Base-by-base conservation (phyloP, 2,888 invertebrate genomes). In the Chydorus sphaericus region DNA sequence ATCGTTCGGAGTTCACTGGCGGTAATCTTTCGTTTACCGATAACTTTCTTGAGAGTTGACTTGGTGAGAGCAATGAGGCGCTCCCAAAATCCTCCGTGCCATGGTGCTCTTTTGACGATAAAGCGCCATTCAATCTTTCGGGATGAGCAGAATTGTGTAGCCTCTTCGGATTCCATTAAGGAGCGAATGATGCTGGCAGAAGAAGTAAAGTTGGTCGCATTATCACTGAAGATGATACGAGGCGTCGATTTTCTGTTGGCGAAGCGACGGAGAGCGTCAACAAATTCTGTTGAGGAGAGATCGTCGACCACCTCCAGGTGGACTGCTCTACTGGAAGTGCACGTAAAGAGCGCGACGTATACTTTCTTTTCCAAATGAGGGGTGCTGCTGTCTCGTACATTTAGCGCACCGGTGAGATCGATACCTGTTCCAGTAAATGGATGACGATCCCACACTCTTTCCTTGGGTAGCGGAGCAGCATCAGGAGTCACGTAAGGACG, bases 1-100 rank as follows among this genome's bases (percentile, higher is more conserved):
- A 54, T 10, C 18, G 39, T 54, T 18, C 14, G 39, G 26, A 54
- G 54, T 28, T 54, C 37, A 23, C 10, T 26, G 7, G 29, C 11
- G 20, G 3, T 23, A 1, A 53, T 23, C n/a, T 29, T 53, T 23
- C 26, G 20, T 4, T 26, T 20, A 10, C 53, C 53, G 10, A 53
- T 18, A 8, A 53, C 37, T 38, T 53, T 38, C 5, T 36, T 33
- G 14, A 53, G 26, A 16, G 38, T 23, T 26, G 20, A 37, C 23
- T 53, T 53, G 14, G 28, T 53, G n/a, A 36, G 36, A 36, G 48
- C 48, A 16, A 57, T 20, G 29, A 57, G 29, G 8, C 57, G 30
- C 23, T 57, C 57, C 57, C 57, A 57, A 8, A 48, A 55, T 14
- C 55, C 57, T 10, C 53, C 55, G 36, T 39, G 55, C 57, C 57